Base-by-base conservation (phyloP, 2,888 invertebrate species). In the Plemyria rubiginata region DNA sequence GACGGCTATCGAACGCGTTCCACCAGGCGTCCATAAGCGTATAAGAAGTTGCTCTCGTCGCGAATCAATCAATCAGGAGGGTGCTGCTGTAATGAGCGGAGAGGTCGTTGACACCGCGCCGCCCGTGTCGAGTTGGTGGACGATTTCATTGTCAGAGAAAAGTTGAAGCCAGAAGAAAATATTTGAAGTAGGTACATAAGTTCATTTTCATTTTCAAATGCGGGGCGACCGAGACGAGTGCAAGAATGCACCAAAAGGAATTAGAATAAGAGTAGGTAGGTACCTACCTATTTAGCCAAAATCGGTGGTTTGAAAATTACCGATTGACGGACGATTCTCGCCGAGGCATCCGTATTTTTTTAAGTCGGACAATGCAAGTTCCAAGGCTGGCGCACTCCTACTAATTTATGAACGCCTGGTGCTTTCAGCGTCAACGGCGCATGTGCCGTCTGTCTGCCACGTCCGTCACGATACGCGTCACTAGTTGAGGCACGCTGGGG, bases 321-420 rank as follows among this genome's bases (percentile, higher is more conserved):
- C n/a, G n/a, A n/a, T n/a, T n/a, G n/a, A n/a, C n/a, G n/a, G n/a
- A n/a, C n/a, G n/a, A n/a, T 32, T 32, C 7, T 7, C 32, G 32
- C 32, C 32, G 8, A 1, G 22, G 22, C 22, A 22, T 22, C 22
- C 22, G 22, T 22, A 3, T 22, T 22, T 22, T 22, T 1, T 22
- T 22, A 8, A 8, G 32, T 5, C 32, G 32, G 32, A 32, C 8
- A 32, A 8, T 32, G 32, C 32, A 32, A 32, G 32, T 32, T 22
- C 7, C 6, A 32, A 32, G 32, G 8, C 32, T 32, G 9, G 51
- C 51, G 22, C 36, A 58, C 51, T 57, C 53, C 79, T 78, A 76
- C 81, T 86, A 82, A 88, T 87, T 88, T 87, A 88, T 88, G 85
- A 73, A 75, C 73, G 77, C 85, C 83, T 86, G 81, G 85, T 85